phyloP scores from a whole-genome alignment of 2,113 vertebrate genomes.

The Colossoma macropomum region DNA sequence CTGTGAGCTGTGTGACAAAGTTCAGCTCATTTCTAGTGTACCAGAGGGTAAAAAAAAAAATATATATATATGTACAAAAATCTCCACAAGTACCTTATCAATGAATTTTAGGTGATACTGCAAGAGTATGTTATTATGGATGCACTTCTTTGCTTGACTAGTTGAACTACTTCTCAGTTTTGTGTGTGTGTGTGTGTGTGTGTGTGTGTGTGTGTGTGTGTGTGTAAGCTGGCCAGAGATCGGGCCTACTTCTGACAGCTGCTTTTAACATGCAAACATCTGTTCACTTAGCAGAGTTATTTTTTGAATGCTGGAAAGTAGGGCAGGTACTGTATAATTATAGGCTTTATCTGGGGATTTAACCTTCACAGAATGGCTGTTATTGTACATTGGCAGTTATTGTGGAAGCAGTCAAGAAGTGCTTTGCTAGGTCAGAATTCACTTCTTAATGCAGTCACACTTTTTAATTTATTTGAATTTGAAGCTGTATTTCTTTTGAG shows the following conservation, averaged over 20 bases:
- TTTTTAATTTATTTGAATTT: background rate
- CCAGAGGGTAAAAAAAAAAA: constrained; percentile 6
- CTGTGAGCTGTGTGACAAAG: constrained; percentile 67
- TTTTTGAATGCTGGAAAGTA: constrained; percentile 68
- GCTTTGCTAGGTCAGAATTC: background rate
- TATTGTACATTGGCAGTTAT: background rate
- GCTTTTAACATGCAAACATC: constrained; percentile 74
- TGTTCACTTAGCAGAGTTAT: constrained; percentile 71
- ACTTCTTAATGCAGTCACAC: background rate
- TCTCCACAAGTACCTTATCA: constrained; percentile 62
- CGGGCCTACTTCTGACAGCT: constrained; percentile 65
- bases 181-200: constrained; percentile 52
- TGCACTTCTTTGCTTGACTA: constrained; percentile 70
- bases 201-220: background rate
- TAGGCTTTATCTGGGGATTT: constrained; percentile 55
- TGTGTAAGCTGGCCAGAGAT: constrained; percentile 53
- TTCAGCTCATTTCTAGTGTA: constrained; percentile 70
- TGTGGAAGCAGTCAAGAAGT: background rate
- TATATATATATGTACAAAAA: constrained; percentile 32
- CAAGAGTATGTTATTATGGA: constrained; percentile 67
- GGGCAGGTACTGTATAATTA: constrained; percentile 73
- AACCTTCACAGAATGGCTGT: constrained; percentile 46
- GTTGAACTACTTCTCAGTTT: constrained; percentile 71
- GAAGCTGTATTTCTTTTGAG: too few species aligned
- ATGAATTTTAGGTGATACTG: constrained; percentile 62